Evolutionary conservation across 2,113 vertebrate genomes (phyloP).

Genomic region (Amazona guildingii): DNA sequence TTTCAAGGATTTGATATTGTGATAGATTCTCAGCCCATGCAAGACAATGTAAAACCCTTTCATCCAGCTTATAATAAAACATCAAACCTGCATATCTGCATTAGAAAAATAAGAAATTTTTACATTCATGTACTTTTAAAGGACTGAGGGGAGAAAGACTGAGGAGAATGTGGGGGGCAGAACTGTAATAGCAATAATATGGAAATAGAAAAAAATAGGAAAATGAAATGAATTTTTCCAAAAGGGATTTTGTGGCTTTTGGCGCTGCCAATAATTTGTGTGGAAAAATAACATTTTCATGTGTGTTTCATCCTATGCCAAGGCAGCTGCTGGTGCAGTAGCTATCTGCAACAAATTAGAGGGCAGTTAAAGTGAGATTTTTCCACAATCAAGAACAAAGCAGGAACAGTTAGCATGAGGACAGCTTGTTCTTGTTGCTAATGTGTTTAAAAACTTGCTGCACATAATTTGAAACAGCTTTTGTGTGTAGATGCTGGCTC

Average conservation of each 20-base stretch:
- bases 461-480: slow-evolving; percentile 83
- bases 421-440: slow-evolving; percentile 88
- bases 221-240: slow-evolving; percentile 47
- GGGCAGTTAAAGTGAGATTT: slow-evolving; percentile 86
- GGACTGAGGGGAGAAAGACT: not conserved
- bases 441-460: slow-evolving; percentile 86
- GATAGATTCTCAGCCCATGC: not conserved
- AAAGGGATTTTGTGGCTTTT: slow-evolving; percentile 73
- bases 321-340: slow-evolving; percentile 81
- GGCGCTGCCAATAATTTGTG: slow-evolving; percentile 74
- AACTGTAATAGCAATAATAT: not conserved
- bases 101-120: not conserved
- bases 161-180: not conserved
- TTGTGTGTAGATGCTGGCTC: slow-evolving; percentile 64
- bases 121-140: slow-evolving; percentile 54
- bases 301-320: slow-evolving; percentile 81
- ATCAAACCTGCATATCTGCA: not conserved
- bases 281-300: slow-evolving; percentile 77
- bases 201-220: not conserved
- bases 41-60: not conserved
- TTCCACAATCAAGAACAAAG: slow-evolving; percentile 86
- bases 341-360: slow-evolving; percentile 85
- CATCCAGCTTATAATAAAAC: not conserved
- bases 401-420: slow-evolving; percentile 76
- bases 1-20: slow-evolving; percentile 12